Evolutionary conservation across 2,797 vertebrate species (phyloP).

Genomic region (Protosalanx chinensis): DNA sequence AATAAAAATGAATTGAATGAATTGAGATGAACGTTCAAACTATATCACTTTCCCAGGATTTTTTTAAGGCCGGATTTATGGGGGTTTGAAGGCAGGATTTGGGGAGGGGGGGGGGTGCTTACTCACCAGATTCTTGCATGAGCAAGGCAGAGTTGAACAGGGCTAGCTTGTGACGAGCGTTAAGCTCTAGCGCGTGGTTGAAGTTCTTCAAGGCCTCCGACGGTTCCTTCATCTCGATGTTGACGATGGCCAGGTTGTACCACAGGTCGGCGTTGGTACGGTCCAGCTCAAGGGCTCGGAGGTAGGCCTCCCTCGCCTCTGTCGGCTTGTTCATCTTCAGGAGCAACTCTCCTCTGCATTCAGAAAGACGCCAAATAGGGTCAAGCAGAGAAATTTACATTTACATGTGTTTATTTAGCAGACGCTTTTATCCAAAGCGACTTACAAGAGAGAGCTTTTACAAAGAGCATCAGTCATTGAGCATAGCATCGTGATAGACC

Average conservation of each 20-base stretch:
- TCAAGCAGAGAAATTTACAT: not conserved
- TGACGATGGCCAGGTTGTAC: slow-evolving; percentile 98
- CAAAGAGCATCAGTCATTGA: no score
- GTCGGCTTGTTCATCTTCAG: slow-evolving; percentile 97
- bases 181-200: slow-evolving; percentile 89
- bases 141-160: slow-evolving; percentile 96
- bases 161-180: slow-evolving; percentile 87
- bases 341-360: slow-evolving; percentile 88
- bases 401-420: no score
- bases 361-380: not conserved
- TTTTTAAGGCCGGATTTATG: no score
- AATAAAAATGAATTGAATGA: no score
- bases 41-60: no score
- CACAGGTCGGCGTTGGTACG: slow-evolving; percentile 91
- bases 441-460: no score
- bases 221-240: slow-evolving; percentile 96
- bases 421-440: no score
- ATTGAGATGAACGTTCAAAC: no score
- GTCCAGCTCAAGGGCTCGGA: slow-evolving; percentile 90
- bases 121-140: slow-evolving; percentile 98
- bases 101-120: not conserved
- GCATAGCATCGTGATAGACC: no score
- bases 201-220: slow-evolving; percentile 92
- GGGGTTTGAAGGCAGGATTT: no score
- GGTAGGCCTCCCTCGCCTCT: slow-evolving; percentile 93